Evolutionary conservation across 2,797 vertebrate species (phyloP).

Genomic region (Pangasius sanitwongsei): DNA sequence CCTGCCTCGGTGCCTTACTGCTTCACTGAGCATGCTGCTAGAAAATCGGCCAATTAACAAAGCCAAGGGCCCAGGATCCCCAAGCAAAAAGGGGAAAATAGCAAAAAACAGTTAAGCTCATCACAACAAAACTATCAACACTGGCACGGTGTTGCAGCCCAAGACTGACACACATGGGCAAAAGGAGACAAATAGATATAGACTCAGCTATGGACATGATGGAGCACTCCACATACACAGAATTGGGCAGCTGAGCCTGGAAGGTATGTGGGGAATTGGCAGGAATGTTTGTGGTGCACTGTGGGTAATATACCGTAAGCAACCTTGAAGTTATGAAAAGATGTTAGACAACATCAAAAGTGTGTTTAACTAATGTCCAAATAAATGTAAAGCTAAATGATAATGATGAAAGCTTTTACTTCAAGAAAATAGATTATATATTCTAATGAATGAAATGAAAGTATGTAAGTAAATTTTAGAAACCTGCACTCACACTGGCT

Average conservation of each 20-base stretch:
- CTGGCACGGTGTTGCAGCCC: conserved; percentile 28
- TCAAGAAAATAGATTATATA: not conserved
- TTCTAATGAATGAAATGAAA: not conserved
- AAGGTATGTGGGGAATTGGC: conserved; percentile 43
- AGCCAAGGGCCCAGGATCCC: conserved; percentile 64
- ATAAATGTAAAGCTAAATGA: not conserved
- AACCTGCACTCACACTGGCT: conserved; percentile 75
- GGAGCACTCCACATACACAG: not conserved
- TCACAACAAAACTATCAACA: conserved; percentile 49
- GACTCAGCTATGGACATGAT: conserved; percentile 2
- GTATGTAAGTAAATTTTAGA: not conserved
- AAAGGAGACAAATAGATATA: conserved; percentile 10
- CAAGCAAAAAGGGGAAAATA: conserved; percentile 46
- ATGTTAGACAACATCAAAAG: not conserved
- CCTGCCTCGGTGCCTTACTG: conserved; percentile 66
- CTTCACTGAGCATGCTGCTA: conserved; percentile 73
- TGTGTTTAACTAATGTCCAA: not conserved
- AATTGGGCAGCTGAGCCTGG: conserved; percentile 32
- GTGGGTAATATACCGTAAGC: not conserved
- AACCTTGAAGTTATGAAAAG: not conserved
- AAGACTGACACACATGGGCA: conserved; percentile 1
- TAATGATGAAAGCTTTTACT: not conserved
- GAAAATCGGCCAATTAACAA: conserved; percentile 82
- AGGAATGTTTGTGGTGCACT: conserved; percentile 22
- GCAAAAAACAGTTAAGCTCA: conserved; percentile 26